phyloP scores from a whole-genome alignment of 1,140 invertebrate species.

The Neomicropteryx cornuta region DNA sequence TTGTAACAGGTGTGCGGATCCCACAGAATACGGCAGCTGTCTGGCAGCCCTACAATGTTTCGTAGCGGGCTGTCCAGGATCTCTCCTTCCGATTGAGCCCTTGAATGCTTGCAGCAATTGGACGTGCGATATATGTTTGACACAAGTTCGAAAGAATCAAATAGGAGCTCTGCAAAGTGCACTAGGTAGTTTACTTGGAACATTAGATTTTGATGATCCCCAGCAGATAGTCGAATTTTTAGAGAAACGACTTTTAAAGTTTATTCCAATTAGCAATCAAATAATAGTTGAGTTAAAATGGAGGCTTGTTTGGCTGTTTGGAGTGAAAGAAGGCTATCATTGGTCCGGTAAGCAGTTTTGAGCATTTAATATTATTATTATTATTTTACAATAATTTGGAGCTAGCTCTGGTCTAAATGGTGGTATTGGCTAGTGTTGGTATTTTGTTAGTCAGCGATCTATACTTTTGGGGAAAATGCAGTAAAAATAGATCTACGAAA shows the following conservation, averaged over 20 bases:
- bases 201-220: constrained; percentile 30
- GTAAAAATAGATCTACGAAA: too few relatives aligned
- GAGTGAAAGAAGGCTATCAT: constrained; percentile 25
- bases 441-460: too few relatives aligned
- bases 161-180: constrained; percentile 31
- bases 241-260: constrained; percentile 27
- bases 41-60: constrained; percentile 40
- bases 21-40: constrained; percentile 44
- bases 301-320: constrained; percentile 28
- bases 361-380: too few relatives aligned
- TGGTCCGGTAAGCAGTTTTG: constrained; percentile 31
- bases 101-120: constrained; percentile 29
- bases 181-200: constrained; percentile 32
- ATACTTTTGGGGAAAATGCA: too few relatives aligned
- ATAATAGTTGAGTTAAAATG: constrained; percentile 40
- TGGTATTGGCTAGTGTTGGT: too few relatives aligned
- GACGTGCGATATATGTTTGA: constrained; percentile 38
- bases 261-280: constrained; percentile 39
- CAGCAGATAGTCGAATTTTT: constrained; percentile 36
- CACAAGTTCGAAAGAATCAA: constrained; percentile 26
- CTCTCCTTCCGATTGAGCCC: constrained; percentile 33
- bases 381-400: background rate
- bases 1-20: constrained; percentile 60
- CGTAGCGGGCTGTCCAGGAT: constrained; percentile 28
- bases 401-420: background rate